phyloP scores from a whole-genome alignment of 2,113 vertebrate genomes.

The Onychorhynchus coronatus region DNA sequence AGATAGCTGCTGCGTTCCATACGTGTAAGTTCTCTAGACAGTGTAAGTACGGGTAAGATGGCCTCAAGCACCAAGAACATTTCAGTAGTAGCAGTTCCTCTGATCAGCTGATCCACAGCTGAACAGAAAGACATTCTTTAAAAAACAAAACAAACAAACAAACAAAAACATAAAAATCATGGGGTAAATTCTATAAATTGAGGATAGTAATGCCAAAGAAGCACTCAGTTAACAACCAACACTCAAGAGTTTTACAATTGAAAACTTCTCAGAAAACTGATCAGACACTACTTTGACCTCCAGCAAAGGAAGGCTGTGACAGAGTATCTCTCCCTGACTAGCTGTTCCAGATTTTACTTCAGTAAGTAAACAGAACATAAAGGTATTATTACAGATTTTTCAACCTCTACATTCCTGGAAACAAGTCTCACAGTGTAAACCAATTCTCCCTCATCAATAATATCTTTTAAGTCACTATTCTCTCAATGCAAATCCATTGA shows the following conservation, averaged over 20 bases:
- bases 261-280: neutral
- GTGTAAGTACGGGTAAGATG: neutral
- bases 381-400: neutral
- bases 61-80: neutral
- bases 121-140: neutral
- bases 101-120: neutral
- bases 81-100: neutral
- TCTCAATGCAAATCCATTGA: neutral
- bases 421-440: neutral
- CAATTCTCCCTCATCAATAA: neutral
- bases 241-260: neutral
- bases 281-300: neutral
- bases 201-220: neutral
- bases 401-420: neutral
- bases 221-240: neutral
- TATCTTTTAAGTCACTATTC: neutral
- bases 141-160: too few relatives aligned
- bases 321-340: neutral
- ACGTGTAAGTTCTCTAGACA: neutral
- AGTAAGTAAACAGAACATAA: neutral
- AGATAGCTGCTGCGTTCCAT: accelerated
- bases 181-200: neutral
- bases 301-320: neutral
- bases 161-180: neutral
- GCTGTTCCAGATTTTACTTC: neutral